A percentile compares a stretch with the other conserved stretches of the same genome.
phyloP scores from a whole-genome alignment of 1,140 invertebrate species.

The Drosophila nebulosa region DNA sequence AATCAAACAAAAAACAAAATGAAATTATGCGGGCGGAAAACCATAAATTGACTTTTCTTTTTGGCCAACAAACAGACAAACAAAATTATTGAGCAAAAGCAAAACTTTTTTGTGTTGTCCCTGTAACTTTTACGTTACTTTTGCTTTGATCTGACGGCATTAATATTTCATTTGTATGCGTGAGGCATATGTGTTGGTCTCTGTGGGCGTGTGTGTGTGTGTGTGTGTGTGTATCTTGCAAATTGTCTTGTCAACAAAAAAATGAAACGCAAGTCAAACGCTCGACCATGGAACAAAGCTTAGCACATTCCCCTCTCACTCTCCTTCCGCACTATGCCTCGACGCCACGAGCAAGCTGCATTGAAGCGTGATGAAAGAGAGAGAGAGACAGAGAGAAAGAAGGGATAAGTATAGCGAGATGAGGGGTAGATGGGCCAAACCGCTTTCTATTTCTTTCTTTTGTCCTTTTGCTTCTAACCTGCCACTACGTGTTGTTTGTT shows the following conservation, averaged over 20 bases:
- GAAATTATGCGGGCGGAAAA: slow-evolving; percentile 68
- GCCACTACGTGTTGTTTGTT: slow-evolving; percentile 17
- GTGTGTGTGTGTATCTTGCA: slow-evolving; percentile 33
- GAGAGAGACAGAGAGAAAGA: not conserved
- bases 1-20: slow-evolving; percentile 51
- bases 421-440: not conserved
- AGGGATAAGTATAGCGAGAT: too few relatives aligned
- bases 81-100: slow-evolving; percentile 26
- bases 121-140: slow-evolving; percentile 34
- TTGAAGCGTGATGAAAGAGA: slow-evolving; percentile 40
- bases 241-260: slow-evolving; percentile 60
- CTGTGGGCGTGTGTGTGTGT: slow-evolving; percentile 7
- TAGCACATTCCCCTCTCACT: slow-evolving; percentile 3
- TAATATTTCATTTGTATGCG: slow-evolving; percentile 49
- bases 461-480: not conserved
- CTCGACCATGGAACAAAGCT: slow-evolving; percentile 25
- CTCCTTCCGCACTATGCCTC: not conserved
- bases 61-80: slow-evolving; percentile 40
- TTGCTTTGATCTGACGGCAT: slow-evolving; percentile 56
- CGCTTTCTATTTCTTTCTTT: not conserved
- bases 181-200: not conserved
- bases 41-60: slow-evolving; percentile 75
- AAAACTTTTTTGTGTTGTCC: slow-evolving; percentile 38
- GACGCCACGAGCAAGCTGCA: slow-evolving; percentile 27
- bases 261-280: slow-evolving; percentile 10